Evolutionary conservation across 2,113 vertebrate species (phyloP).

Genomic region (Gnathonemus longibarbis): DNA sequence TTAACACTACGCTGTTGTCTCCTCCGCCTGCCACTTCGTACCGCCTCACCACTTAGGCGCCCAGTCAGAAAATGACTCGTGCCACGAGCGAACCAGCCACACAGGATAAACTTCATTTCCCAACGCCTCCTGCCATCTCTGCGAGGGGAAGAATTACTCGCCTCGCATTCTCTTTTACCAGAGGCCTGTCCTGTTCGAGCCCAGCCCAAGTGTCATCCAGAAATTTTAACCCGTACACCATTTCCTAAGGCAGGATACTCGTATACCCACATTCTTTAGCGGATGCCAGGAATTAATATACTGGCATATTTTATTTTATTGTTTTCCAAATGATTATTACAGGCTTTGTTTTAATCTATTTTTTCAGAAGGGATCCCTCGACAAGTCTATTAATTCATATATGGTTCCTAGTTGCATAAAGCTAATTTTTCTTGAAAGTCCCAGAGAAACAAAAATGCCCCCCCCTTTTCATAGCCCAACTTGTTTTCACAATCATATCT

Average conservation of each 20-base stretch:
- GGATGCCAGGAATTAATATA: not conserved
- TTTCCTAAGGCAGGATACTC: not conserved
- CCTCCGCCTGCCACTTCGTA: not conserved
- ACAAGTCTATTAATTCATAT: not conserved
- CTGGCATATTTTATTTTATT: not conserved
- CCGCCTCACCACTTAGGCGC: not conserved
- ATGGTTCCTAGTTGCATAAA: not conserved
- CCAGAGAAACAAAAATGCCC: not conserved
- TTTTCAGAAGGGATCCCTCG: not conserved
- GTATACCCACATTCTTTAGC: not conserved
- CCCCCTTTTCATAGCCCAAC: not conserved
- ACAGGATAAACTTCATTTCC: slow-evolving; percentile 35
- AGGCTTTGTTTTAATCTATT: not conserved
- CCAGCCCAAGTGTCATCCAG: not conserved
- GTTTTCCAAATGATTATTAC: not conserved
- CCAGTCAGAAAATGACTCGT: not conserved
- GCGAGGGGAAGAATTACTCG: not conserved
- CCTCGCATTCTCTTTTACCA: not conserved
- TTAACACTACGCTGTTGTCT: not conserved
- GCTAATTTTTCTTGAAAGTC: not conserved
- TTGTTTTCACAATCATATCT: not conserved
- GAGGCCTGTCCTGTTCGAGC: not conserved
- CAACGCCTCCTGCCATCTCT: not conserved
- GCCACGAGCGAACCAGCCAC: not conserved
- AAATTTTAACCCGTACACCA: not conserved